Base-by-base conservation (phyloP, 2,888 invertebrate genomes). In the Lamellibrachia satsuma region DNA sequence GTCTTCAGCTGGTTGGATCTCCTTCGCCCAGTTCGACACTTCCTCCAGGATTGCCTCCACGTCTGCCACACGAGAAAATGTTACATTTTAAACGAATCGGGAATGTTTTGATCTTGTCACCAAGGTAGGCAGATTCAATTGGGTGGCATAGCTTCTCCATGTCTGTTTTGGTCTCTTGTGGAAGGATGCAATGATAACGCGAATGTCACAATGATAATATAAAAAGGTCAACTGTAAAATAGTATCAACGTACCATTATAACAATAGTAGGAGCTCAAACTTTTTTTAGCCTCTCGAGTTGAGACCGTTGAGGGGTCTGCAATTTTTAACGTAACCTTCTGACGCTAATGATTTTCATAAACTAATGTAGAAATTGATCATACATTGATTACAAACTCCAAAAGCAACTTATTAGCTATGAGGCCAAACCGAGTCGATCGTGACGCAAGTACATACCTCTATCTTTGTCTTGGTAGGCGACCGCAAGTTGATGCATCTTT, bases 391-490 rank as follows among this genome's bases (percentile, higher is more conserved):
- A 27, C 91, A 9, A 91, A 91, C 52, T n/a, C 90, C 51, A 90
- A 91, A 91, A 15, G 51, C 11, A n/a, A 91, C 4, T 9, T 91
- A 11, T 52, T 15, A 91, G 7, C 39, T n/a, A 1, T 91, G 52
- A 27, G 11, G 91, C 91, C n/a, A 7, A 91, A 3, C 51, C 22
- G n/a, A 6, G 6, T 6, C 15, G 75, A 75, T n/a, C 4, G n/a
- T 22, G 55, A 52, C 9, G 55, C n/a, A 39, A 52, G 9, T 8
- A 75, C 92, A 91, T n/a, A 94, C 94, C 93, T 91, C 93, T 91
- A 15, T 94, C 94, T 52, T 93, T 93, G 60, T 93, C 92, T 93
- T 94, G 94, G 93, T 94, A 94, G 90, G 91, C 60, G 22, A 90
- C 91, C 4, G 94, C 94, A 91, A 94, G 90, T 27, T 93, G 91